Base-by-base conservation (phyloP, 2,888 invertebrate genomes). In the Calameuta pallipes region DNA sequence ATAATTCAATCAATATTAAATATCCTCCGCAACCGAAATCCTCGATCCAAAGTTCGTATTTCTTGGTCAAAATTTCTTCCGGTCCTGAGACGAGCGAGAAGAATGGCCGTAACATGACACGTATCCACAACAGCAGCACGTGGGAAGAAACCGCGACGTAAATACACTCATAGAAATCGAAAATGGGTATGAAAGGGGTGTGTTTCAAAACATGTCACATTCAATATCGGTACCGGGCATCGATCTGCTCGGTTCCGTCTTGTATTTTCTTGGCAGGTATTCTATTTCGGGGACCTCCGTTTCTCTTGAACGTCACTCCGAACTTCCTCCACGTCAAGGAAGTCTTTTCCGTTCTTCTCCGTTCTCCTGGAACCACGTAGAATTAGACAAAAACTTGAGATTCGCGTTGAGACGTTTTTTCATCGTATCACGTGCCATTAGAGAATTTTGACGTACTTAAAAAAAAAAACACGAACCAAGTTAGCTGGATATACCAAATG, bases 181-280 rank as follows among this genome's bases (percentile, higher is more conserved):
- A 86, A 88, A 85, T 81, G 78, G 80, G 78, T 41, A 85, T 88
- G 86, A 88, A 90, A 89, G 87, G 87, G 88, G 88, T 89, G 86
- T 90, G 90, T 91, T 91, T 90, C 88, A 91, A 91, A 91, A 91
- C 91, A 91, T 91, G 91, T 91, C 91, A 91, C 86, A 80, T 90
- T 85, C 89, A 90, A 91, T 91, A 91, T 90, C 86, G 88, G 87
- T 87, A 82, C 76, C 85, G 86, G 81, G 85, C 87, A 90, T 91
- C 91, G 90, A 91, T 91, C 87, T 86, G 85, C 36, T 33, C 73
- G 69, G 75, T 31, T n/a, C 73, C 2, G 71, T 34, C 41, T 36
- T 15, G 35, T 11, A 34, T 69, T 73, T 75, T 74, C 33, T 33
- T 80, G 69, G 70, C 41, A 71, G 31, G 33, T 71, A 71, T 71